Conservation (phyloP, 2,113 vertebrate genomes). For the Takifugu bimaculatus region DNA sequence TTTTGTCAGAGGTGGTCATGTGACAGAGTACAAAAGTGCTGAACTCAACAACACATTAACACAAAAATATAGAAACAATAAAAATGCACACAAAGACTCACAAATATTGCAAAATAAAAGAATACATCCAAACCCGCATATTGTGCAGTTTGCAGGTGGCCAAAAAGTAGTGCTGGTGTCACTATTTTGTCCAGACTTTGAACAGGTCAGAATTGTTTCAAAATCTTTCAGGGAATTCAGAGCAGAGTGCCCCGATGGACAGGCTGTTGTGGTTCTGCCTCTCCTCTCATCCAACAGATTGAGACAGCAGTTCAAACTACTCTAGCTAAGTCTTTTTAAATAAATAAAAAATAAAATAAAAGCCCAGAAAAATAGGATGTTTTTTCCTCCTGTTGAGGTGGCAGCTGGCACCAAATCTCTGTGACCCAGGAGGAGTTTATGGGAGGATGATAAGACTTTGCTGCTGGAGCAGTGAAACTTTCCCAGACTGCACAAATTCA, state of each 20-base stretch:
- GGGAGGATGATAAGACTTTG: not conserved
- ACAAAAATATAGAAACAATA: slow-evolving; percentile 45
- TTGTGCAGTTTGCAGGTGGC: slow-evolving; percentile 54
- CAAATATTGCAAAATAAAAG: slow-evolving; percentile 41
- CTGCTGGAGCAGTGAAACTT: too few relatives aligned
- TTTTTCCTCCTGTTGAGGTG: too few relatives aligned
- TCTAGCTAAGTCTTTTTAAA: not conserved
- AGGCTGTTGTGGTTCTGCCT: slow-evolving; percentile 32
- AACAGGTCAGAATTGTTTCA: slow-evolving; percentile 7
- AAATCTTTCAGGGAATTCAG: slow-evolving; percentile 10
- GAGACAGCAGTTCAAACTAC: slow-evolving; percentile 22
- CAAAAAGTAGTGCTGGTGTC: slow-evolving; percentile 58
- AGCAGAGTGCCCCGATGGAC: slow-evolving; percentile 11
- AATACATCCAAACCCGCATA: slow-evolving; percentile 57
- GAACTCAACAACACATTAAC: slow-evolving; percentile 44
- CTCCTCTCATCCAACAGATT: slow-evolving; percentile 45
- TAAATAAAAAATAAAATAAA: not conserved
- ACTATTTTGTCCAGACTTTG: slow-evolving; percentile 4
- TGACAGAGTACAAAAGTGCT: slow-evolving; percentile 36
- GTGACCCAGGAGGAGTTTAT: not conserved
- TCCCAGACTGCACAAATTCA: too few relatives aligned
- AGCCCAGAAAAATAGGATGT: not conserved
- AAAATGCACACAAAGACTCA: slow-evolving; percentile 31
- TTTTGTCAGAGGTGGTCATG: slow-evolving; percentile 49
- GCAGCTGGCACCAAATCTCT: too few relatives aligned